These are phyloP conservation scores for Myotis lucifugus DNA, from an alignment of 2,113 vertebrate species.

Conservation along the genomic window DNA sequence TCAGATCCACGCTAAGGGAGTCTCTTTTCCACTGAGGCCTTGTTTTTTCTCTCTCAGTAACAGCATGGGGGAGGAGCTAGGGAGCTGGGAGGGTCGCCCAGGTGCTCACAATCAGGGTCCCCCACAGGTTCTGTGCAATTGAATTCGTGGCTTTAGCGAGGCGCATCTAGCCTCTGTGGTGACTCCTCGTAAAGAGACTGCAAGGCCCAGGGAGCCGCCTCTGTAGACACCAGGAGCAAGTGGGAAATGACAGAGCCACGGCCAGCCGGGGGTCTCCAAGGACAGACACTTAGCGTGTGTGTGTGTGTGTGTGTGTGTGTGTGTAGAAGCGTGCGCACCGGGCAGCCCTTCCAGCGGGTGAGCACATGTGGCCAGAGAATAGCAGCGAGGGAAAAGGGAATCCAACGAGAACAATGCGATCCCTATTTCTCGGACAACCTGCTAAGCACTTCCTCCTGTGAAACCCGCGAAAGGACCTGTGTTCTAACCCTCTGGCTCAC, in stretches of 20 bases:
- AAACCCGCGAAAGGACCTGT: neutral
- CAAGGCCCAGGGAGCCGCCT: neutral
- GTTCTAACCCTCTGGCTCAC: neutral
- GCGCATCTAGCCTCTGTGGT: accelerated
- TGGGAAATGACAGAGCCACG: neutral
- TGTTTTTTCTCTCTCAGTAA: neutral
- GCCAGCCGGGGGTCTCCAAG: neutral
- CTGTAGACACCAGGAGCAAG: neutral
- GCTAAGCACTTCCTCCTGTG: neutral
- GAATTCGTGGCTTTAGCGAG: neutral
- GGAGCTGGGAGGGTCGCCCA: neutral
- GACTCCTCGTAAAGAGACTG: neutral
- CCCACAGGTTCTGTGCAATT: neutral
- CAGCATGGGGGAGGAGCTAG: neutral
- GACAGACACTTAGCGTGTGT: neutral
- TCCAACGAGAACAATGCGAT: neutral
- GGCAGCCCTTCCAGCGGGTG: accelerated
- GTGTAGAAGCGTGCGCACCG: too few species aligned
- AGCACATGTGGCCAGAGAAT: neutral
- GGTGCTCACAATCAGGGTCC: neutral
- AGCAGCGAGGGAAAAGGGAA: neutral
- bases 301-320: too few species aligned
- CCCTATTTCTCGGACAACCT: neutral
- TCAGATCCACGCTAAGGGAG: neutral
- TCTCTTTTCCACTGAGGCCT: neutral